phyloP scores from a whole-genome alignment of 2,113 vertebrate genomes.

The Tupaia tana region DNA sequence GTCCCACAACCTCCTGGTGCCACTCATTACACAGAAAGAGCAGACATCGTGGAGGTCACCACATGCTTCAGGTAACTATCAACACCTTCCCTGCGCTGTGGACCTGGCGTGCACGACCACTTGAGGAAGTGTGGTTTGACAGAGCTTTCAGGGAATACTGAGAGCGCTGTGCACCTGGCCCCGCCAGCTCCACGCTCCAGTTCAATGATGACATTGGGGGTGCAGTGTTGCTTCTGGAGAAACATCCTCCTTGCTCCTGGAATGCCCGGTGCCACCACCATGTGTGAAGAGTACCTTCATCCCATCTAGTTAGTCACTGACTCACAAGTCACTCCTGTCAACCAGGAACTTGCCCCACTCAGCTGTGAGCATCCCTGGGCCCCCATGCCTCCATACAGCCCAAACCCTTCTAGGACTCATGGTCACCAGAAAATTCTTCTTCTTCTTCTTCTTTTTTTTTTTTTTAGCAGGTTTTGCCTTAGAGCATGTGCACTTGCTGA shows the following conservation, averaged over 20 bases:
- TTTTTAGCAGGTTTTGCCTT: too few species aligned
- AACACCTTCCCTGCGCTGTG: background rate
- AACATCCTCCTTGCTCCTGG: accelerated
- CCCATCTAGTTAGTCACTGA: background rate
- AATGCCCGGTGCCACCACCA: too few species aligned
- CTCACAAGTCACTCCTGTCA: background rate
- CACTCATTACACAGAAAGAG: background rate
- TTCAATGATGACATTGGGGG: background rate
- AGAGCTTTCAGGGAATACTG: too few species aligned
- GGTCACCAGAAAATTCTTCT: too few species aligned
- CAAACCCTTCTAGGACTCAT: background rate
- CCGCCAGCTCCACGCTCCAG: background rate
- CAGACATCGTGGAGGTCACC: background rate
- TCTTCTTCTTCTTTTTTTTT: too few species aligned
- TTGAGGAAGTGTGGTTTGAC: background rate
- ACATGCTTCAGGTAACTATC: accelerated
- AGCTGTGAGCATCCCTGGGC: background rate
- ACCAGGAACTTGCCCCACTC: background rate
- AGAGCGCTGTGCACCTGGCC: background rate
- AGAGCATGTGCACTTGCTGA: too few species aligned
- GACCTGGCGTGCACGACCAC: accelerated
- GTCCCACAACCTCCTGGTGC: accelerated
- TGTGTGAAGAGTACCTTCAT: accelerated
- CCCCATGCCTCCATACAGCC: background rate
- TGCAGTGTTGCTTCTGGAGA: background rate